Percentiles rank a stretch among this genome's conserved stretches.
Evolutionary conservation across 2,888 invertebrate genomes (phyloP).

Genomic region (Drosophila subsilvestris): DNA sequence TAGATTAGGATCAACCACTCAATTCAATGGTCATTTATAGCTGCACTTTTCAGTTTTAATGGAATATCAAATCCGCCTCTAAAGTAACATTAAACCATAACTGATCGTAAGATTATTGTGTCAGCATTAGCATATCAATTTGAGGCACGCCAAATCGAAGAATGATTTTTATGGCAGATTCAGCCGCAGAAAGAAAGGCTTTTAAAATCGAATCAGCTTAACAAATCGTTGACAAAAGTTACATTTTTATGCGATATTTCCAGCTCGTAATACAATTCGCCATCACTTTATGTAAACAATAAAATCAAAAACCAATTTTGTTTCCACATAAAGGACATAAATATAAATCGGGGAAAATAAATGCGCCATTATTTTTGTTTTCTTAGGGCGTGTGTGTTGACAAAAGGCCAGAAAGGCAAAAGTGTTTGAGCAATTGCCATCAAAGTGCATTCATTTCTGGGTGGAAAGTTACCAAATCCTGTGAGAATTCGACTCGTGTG

Average conservation of each 20-base stretch:
- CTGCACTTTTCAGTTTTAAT: no score
- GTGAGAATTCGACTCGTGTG: neutral
- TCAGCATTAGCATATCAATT: constrained; percentile 26
- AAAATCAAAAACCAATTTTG: constrained; percentile 50
- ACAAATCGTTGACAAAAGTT: constrained; percentile 54
- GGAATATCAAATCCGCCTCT: neutral
- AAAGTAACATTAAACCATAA: constrained; percentile 6
- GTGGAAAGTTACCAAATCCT: constrained; percentile 11
- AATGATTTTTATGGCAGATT: constrained; percentile 56
- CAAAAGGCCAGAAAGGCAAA: constrained; percentile 23
- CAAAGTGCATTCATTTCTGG: constrained; percentile 23
- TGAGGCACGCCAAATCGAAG: constrained; percentile 36
- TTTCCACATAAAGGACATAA: constrained; percentile 16
- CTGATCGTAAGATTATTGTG: neutral
- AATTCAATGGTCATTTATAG: neutral
- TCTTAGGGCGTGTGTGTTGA: constrained; percentile 29
- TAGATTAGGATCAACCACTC: neutral
- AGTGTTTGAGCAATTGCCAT: constrained; percentile 8
- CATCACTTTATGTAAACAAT: constrained; percentile 54
- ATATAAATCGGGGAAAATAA: constrained; percentile 30
- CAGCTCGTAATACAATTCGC: constrained; percentile 44
- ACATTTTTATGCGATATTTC: constrained; percentile 57
- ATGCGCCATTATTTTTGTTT: constrained; percentile 51
- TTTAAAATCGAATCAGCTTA: constrained; percentile 60
- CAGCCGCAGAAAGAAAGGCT: constrained; percentile 40